Evolutionary conservation across 1,140 invertebrate genomes (phyloP).

Genomic region (Eciton burchellii): DNA sequence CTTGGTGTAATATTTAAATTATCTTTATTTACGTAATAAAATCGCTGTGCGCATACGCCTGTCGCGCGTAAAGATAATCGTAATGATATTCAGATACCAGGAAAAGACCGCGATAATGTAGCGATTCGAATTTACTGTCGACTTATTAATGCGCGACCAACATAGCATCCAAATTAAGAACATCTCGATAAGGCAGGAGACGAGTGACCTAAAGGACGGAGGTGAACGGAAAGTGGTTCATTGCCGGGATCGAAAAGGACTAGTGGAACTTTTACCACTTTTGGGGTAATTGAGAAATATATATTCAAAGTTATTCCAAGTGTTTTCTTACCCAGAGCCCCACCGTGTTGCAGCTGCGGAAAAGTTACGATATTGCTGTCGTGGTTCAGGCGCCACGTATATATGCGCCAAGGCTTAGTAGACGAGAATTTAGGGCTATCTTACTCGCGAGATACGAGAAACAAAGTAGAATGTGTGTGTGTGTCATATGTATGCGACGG

Average conservation of each 20-base stretch:
- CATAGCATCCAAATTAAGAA: not conserved
- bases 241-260: not conserved
- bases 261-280: conserved; percentile 43
- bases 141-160: too few species aligned
- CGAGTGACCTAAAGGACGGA: not conserved
- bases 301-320: conserved; percentile 74
- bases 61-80: too few species aligned
- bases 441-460: conserved; percentile 68
- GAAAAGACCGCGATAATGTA: too few species aligned
- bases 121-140: too few species aligned
- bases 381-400: conserved; percentile 66
- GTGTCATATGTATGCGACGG: conserved; percentile 2
- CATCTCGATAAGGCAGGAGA: conserved; percentile 10
- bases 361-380: conserved; percentile 74
- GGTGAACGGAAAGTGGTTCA: not conserved
- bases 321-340: conserved; percentile 79
- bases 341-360: conserved; percentile 74
- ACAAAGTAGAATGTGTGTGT: conserved; percentile 41
- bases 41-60: too few species aligned
- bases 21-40: too few species aligned
- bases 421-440: conserved; percentile 72
- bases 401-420: conserved; percentile 58
- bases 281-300: conserved; percentile 72
- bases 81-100: too few species aligned
- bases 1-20: too few species aligned